Evolutionary conservation across 2,888 invertebrate genomes (phyloP).

Genomic region (Scelioninae gen. 2): DNA sequence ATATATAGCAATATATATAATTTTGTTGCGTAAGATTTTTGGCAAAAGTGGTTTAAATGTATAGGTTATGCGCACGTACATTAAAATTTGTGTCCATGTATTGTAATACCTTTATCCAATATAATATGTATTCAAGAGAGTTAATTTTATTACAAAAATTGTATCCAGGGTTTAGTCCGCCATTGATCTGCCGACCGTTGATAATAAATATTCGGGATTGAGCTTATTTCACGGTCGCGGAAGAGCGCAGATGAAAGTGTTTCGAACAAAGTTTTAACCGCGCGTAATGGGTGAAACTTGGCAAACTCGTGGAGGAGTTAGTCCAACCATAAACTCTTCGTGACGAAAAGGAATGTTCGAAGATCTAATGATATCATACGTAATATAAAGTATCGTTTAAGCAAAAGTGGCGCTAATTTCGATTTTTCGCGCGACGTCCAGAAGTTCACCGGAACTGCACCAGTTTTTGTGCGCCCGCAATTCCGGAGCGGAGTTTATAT

Average conservation of each 20-base stretch:
- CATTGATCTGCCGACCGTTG: slow-evolving; percentile 35
- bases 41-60: no score
- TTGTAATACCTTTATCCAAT: no score
- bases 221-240: slow-evolving; percentile 72
- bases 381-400: slow-evolving; percentile 45
- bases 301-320: slow-evolving; percentile 69
- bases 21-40: no score
- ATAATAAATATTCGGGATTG: slow-evolving; percentile 70
- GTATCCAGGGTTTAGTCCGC: background rate
- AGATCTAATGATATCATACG: slow-evolving; percentile 53
- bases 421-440: slow-evolving; percentile 29
- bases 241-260: slow-evolving; percentile 72
- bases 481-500: slow-evolving; percentile 15
- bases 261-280: slow-evolving; percentile 74
- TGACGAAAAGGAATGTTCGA: slow-evolving; percentile 59
- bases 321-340: slow-evolving; percentile 69
- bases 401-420: slow-evolving; percentile 24
- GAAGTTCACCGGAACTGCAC: slow-evolving; percentile 12
- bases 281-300: slow-evolving; percentile 74
- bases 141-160: no score
- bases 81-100: no score
- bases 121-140: no score
- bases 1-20: no score
- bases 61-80: no score
- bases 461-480: slow-evolving; percentile 12